A percentile compares a stretch with the other conserved stretches of the same genome.
These are phyloP conservation scores for Castor canadensis DNA, from an alignment of 2,113 vertebrate genomes.

Conservation along the genomic window DNA sequence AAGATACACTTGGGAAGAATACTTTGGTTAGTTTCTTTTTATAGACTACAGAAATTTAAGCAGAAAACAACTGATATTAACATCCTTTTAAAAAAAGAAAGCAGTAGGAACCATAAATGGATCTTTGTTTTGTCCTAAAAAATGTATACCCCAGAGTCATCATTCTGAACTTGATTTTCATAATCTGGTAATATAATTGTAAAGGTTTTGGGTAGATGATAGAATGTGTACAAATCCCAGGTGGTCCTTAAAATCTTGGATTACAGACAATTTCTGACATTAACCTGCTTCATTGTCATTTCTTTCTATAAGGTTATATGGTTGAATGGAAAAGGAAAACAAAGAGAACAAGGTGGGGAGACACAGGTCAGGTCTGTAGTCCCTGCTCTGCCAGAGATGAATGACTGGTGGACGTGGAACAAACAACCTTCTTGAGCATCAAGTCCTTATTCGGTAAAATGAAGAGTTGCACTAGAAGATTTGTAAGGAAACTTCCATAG, in stretches of 20 bases:
- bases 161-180: slow-evolving; percentile 7
- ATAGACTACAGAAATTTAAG: neutral
- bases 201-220: neutral
- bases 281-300: neutral
- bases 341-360: neutral
- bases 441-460: neutral
- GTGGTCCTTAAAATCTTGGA: neutral
- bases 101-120: neutral
- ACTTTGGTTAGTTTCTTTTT: neutral
- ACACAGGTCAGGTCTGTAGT: neutral
- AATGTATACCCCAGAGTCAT: neutral
- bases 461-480: neutral
- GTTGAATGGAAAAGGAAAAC: neutral
- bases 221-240: neutral
- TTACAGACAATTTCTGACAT: neutral
- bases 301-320: neutral
- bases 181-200: neutral
- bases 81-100: neutral
- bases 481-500: neutral
- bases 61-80: neutral
- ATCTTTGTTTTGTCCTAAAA: neutral
- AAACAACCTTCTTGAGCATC: neutral
- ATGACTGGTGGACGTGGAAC: neutral
- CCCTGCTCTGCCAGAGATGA: no score
- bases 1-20: neutral